phyloP scores from a whole-genome alignment of 2,797 vertebrate species.

The Clarias laeviceps region DNA sequence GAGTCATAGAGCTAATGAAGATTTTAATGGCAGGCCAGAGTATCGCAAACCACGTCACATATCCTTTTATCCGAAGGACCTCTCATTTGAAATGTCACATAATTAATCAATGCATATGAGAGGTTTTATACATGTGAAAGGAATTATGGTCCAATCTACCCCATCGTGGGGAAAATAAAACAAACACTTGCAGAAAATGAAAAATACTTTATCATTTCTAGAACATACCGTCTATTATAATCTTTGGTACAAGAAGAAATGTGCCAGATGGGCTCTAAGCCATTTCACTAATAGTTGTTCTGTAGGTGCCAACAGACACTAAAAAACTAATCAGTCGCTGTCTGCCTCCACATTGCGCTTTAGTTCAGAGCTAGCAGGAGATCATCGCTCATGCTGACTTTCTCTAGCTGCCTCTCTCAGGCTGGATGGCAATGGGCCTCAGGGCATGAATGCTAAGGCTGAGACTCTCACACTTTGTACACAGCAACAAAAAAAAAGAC shows the following conservation, averaged over 20 bases:
- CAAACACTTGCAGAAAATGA: neutral
- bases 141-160: neutral
- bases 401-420: constrained; percentile 54
- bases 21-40: constrained; percentile 65
- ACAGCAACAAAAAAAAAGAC: constrained; percentile 10
- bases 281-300: constrained; percentile 50
- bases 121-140: neutral
- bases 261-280: constrained; percentile 33
- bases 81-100: constrained; percentile 58
- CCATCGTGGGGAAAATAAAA: neutral
- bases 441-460: constrained; percentile 32
- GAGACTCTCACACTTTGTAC: constrained; percentile 24
- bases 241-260: constrained; percentile 7
- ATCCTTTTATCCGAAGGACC: constrained; percentile 58
- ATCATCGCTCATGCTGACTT: constrained; percentile 68
- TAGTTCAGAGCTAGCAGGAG: constrained; percentile 57
- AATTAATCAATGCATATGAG: neutral
- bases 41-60: constrained; percentile 35
- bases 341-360: constrained; percentile 60
- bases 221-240: constrained; percentile 8
- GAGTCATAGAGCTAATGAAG: constrained; percentile 58
- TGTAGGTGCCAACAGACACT: constrained; percentile 60
- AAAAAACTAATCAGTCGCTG: constrained; percentile 63
- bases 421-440: constrained; percentile 47
- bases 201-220: neutral